A percentile compares a stretch with the other conserved stretches of the same genome.
phyloP scores from a whole-genome alignment of 2,113 vertebrate species.

The Actenoides lindsayi region DNA sequence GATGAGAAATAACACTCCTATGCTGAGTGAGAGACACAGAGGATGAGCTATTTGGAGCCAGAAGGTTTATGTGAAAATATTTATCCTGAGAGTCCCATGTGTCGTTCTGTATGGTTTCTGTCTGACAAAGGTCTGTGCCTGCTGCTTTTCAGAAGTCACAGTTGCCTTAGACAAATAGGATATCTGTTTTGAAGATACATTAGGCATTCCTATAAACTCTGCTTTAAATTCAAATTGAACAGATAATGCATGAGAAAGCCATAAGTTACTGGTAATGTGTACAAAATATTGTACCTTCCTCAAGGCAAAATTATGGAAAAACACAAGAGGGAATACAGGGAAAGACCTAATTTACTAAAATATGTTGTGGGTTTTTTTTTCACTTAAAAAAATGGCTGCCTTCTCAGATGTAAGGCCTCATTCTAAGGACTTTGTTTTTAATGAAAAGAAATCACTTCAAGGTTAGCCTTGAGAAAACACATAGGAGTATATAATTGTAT shows the following conservation, averaged over 20 bases:
- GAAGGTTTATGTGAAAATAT: neutral
- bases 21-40: neutral
- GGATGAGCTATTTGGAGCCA: neutral
- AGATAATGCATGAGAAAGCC: neutral
- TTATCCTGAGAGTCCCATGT: neutral
- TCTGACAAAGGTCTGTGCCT: neutral
- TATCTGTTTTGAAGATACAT: neutral
- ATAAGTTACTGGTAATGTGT: neutral
- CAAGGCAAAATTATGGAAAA: neutral
- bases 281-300: neutral
- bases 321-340: neutral
- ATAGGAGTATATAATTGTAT: neutral
- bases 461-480: conserved; percentile 13
- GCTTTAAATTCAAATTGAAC: neutral
- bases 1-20: neutral
- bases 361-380: neutral
- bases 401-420: conserved; percentile 25
- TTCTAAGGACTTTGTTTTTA: conserved; percentile 53
- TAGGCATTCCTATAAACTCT: neutral
- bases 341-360: neutral
- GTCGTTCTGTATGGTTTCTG: neutral
- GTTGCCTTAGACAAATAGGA: neutral
- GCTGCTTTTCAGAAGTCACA: neutral
- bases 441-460: conserved; percentile 45
- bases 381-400: neutral